Conservation (phyloP, 2,797 vertebrate genomes). For the Carapus acus region DNA sequence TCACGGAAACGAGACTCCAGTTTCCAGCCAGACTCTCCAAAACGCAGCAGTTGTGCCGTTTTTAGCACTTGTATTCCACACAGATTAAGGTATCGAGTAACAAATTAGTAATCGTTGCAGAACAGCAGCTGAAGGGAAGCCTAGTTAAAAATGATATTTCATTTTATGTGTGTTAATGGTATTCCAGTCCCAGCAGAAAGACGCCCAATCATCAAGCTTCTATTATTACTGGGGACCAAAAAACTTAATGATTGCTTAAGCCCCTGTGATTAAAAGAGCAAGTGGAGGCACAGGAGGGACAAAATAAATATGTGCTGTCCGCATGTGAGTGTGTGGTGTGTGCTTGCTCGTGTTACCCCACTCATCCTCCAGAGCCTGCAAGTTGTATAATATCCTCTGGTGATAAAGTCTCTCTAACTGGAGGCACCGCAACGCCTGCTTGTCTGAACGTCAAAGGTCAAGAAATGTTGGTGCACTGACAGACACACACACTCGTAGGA, state of each 20-base stretch:
- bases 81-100: too few relatives aligned
- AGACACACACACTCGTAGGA: not conserved
- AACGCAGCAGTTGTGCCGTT: too few relatives aligned
- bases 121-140: too few relatives aligned
- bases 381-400: conserved; percentile 86
- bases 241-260: not conserved
- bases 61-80: too few relatives aligned
- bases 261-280: not conserved
- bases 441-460: conserved; percentile 74
- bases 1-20: not conserved
- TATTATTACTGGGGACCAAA: not conserved
- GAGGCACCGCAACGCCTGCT: conserved; percentile 86
- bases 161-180: too few relatives aligned
- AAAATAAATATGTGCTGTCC: not conserved
- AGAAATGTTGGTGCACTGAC: conserved; percentile 34
- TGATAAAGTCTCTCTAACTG: conserved; percentile 90
- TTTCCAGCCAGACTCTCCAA: too few relatives aligned
- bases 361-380: conserved; percentile 83
- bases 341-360: conserved; percentile 75
- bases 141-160: too few relatives aligned
- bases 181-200: too few relatives aligned
- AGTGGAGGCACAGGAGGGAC: not conserved
- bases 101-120: too few relatives aligned
- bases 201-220: too few relatives aligned
- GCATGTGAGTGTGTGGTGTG: conserved; percentile 9